Conservation (phyloP, 2,888 invertebrate genomes). For the Sphaerophoria taeniata region DNA sequence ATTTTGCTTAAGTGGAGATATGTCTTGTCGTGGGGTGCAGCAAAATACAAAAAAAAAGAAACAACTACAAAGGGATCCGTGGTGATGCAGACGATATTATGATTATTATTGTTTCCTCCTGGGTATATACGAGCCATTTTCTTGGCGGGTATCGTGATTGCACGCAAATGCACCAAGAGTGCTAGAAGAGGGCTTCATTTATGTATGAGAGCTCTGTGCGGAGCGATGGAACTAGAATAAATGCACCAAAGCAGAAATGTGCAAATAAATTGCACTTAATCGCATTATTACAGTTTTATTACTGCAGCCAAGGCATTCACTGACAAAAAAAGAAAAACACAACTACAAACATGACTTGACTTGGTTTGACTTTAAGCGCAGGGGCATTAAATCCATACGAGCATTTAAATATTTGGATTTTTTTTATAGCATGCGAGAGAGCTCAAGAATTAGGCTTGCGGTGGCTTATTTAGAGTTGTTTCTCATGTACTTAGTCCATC, state of each 20-base stretch:
- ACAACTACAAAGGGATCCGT: neutral
- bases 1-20: constrained; percentile 66
- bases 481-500: constrained; percentile 69
- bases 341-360: constrained; percentile 4
- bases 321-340: neutral
- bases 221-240: neutral
- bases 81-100: constrained; percentile 30
- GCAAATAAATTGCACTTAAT: constrained; percentile 74
- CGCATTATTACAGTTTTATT: constrained; percentile 74
- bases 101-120: constrained; percentile 47
- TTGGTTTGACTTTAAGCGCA: constrained; percentile 25
- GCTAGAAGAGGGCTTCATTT: too few relatives aligned
- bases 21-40: constrained; percentile 26
- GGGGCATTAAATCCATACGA: constrained; percentile 41
- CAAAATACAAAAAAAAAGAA: neutral
- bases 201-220: too few relatives aligned
- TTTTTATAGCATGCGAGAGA: constrained; percentile 5
- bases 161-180: constrained; percentile 68
- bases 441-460: constrained; percentile 14
- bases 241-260: constrained; percentile 47
- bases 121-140: constrained; percentile 19
- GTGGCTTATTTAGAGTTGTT: constrained; percentile 57
- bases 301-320: constrained; percentile 63
- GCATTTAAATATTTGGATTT: neutral
- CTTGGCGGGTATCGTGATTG: constrained; percentile 55